Percentiles rank a stretch among this genome's conserved stretches.
Evolutionary conservation across 2,113 vertebrate species (phyloP).

Genomic region (Engystomops pustulosus): DNA sequence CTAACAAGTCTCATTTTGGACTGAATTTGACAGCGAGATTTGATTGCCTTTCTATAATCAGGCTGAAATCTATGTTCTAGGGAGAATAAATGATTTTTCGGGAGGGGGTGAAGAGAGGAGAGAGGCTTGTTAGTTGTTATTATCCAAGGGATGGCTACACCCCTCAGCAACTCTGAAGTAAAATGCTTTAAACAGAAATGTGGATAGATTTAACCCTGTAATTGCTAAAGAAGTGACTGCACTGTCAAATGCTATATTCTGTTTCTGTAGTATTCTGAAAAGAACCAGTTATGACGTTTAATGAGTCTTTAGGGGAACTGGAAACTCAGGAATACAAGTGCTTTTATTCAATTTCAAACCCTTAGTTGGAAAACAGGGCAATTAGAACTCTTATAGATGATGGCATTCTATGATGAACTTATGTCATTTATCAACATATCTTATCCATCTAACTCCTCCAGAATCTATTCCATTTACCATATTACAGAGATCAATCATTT

Average conservation of each 20-base stretch:
- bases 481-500: too few relatives aligned
- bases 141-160: constrained; percentile 49
- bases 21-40: constrained; percentile 60
- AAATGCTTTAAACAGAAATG: constrained; percentile 36
- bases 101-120: constrained; percentile 49
- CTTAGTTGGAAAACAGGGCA: not conserved
- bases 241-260: not conserved
- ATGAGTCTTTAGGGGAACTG: not conserved
- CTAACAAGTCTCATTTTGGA: constrained; percentile 61
- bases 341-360: not conserved
- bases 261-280: not conserved
- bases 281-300: not conserved
- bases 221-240: not conserved
- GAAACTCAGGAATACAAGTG: not conserved
- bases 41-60: constrained; percentile 61
- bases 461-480: not conserved
- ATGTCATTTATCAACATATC: not conserved
- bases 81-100: constrained; percentile 58
- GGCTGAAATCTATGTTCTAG: constrained; percentile 58
- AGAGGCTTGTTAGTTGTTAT: constrained; percentile 58
- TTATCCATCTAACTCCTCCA: not conserved
- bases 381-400: not conserved
- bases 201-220: constrained; percentile 31
- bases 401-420: not conserved
- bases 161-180: constrained; percentile 45